Conservation (phyloP, 2,113 vertebrate genomes). For the Ceyx margarethae region DNA sequence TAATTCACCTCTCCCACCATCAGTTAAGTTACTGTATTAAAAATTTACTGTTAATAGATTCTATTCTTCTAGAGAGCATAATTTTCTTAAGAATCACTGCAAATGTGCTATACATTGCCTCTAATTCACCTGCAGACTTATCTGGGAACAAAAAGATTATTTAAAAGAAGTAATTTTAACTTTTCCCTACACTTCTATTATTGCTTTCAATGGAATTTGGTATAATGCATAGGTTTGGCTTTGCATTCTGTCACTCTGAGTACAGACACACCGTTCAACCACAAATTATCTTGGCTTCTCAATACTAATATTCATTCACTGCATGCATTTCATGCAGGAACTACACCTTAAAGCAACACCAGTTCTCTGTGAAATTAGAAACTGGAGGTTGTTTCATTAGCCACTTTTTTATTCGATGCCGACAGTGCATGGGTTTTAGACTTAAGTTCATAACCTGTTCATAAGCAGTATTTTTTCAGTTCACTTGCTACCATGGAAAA, state of each 20-base stretch:
- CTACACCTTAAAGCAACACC: slow-evolving; percentile 62
- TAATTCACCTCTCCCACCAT: not conserved
- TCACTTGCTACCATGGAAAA: slow-evolving; percentile 46
- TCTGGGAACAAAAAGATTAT: slow-evolving; percentile 40
- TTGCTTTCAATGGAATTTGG: slow-evolving; percentile 47
- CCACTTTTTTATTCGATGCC: slow-evolving; percentile 37
- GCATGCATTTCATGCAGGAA: slow-evolving; percentile 13
- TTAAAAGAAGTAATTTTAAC: slow-evolving; percentile 39
- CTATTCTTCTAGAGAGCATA: not conserved
- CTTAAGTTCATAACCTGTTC: slow-evolving; percentile 39
- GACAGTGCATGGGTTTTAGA: slow-evolving; percentile 11
- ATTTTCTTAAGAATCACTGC: not conserved
- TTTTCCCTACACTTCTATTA: slow-evolving; percentile 21
- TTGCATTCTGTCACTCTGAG: slow-evolving; percentile 39
- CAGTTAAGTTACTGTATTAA: not conserved
- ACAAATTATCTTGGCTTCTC: slow-evolving; percentile 71
- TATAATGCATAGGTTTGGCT: slow-evolving; percentile 32
- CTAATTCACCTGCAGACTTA: slow-evolving; percentile 24
- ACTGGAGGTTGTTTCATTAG: slow-evolving; percentile 56
- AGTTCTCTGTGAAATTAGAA: slow-evolving; percentile 73
- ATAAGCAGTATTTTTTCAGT: slow-evolving; percentile 29
- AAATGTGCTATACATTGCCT: not conserved
- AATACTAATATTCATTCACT: slow-evolving; percentile 66
- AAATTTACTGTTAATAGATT: not conserved
- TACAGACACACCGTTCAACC: slow-evolving; percentile 36